These are phyloP conservation scores for Anoplopoma fimbria DNA, from an alignment of 2,113 vertebrate genomes.

Conservation along the genomic window DNA sequence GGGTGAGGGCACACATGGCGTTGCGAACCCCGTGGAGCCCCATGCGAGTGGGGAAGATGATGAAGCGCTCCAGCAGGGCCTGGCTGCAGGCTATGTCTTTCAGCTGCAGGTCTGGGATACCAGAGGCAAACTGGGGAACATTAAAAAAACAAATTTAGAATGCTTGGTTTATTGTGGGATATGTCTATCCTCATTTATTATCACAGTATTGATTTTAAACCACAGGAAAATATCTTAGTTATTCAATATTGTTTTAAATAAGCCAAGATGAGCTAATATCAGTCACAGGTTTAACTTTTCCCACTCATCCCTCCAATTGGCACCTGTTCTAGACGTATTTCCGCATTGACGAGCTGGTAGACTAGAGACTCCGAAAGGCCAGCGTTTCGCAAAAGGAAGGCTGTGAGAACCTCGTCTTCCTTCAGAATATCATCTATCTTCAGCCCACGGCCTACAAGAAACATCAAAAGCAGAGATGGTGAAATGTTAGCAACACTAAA, in stretches of 20 bases:
- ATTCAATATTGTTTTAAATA: neutral
- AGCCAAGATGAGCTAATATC: neutral
- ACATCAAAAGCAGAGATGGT: conserved; percentile 8
- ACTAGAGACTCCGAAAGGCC: conserved; percentile 86
- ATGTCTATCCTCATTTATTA: neutral
- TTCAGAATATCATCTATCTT: conserved; percentile 91
- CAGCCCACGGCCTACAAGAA: conserved; percentile 87
- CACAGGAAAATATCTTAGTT: neutral
- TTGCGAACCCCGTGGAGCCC: conserved; percentile 85
- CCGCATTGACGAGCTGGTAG: conserved; percentile 89
- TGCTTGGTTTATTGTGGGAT: neutral
- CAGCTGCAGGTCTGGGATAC: conserved; percentile 90
- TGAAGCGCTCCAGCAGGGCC: conserved; percentile 89
- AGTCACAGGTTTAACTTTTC: neutral
- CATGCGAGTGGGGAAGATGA: conserved; percentile 89
- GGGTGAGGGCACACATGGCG: conserved; percentile 92
- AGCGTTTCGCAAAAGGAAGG: conserved; percentile 86
- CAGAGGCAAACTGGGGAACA: conserved; percentile 88
- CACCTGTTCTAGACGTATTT: conserved; percentile 93
- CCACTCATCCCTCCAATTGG: neutral
- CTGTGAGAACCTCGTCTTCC: conserved; percentile 90
- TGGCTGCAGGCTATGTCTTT: conserved; percentile 96
- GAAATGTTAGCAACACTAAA: conserved; percentile 32
- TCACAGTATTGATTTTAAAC: neutral
- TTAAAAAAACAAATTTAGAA: neutral